Percentiles rank a stretch among this genome's conserved stretches.
phyloP scores from a whole-genome alignment of 1,140 invertebrate species.

The Ceratina australensis region DNA sequence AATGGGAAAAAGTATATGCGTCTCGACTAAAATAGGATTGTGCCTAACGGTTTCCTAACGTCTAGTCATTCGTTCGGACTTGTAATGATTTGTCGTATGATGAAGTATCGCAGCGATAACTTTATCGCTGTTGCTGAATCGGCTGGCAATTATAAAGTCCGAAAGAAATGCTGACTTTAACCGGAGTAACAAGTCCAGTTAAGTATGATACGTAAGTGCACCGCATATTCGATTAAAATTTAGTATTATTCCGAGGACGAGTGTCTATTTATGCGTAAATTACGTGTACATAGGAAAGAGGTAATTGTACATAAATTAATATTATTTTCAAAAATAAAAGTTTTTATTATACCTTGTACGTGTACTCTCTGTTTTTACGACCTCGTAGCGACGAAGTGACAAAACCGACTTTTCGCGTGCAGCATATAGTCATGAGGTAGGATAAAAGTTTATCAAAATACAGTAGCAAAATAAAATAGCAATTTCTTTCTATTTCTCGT shows the following conservation, averaged over 20 bases:
- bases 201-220: no score
- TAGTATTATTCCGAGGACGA: background rate
- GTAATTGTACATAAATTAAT: slow-evolving; percentile 10
- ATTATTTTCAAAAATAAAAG: slow-evolving; percentile 1
- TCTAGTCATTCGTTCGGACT: slow-evolving; percentile 33
- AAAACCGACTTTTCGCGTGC: no score
- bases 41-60: background rate
- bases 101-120: background rate
- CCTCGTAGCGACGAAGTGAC: no score
- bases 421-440: background rate
- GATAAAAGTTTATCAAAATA: slow-evolving; percentile 12
- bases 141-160: background rate
- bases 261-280: slow-evolving; percentile 8
- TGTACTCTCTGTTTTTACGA: background rate
- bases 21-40: background rate
- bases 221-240: background rate
- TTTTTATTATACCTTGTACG: slow-evolving; percentile 4
- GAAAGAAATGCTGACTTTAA: slow-evolving; percentile 6
- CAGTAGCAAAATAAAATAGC: background rate
- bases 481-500: background rate
- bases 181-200: background rate
- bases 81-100: background rate
- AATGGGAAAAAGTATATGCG: no score
- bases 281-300: background rate
- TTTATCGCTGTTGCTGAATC: background rate